Evolutionary conservation across 2,888 invertebrate species (phyloP), one percentile per base, ranked within the genome.

Genomic region (Melanargia galathea): DNA sequence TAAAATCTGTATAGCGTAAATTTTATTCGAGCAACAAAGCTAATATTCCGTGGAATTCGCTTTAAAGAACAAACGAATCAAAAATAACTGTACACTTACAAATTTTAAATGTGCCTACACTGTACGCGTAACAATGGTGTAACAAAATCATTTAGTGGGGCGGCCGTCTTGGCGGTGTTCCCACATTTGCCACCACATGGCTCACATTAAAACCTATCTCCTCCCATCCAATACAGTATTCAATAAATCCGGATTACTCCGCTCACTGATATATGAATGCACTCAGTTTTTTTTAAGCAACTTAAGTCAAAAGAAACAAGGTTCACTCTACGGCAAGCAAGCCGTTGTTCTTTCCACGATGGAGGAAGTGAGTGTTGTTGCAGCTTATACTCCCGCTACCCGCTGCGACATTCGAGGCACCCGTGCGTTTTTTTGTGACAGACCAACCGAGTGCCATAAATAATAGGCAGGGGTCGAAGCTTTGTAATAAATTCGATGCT

Each of bases 401-500:
- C 83, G 91, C 90, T 90, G 90, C 87, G 91, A 85, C 84, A 86
- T 86, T 86, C 85, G 86, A 83, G 76, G 87, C 89, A 90, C 86
- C 87, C 90, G 90, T 86, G 86, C 84, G 80, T 90, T 91, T 91
- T 43, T 91, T 91, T 90, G 87, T 90, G 89, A 90, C 89, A 90
- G 89, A 87, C 89, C 87, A 87, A 90, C 87, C 83, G 85, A 87
- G 81, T 86, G 89, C 89, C 90, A 91, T 91, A 91, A 91, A 91
- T 91, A 91, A 91, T 90, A 91, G 89, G 87, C 86, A 87, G 87
- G 90, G 90, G 88, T 85, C 84, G 82, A 82, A 82, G 87, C 88
- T 86, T 90, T 88, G 90, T 90, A 87, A 89, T 90, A 90, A 90
- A 90, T 89, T 86, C 82, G 86, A 85, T 90, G 90, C 87, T 90